Conservation (phyloP, 2,797 vertebrate species). For the Gymnothorax javanicus region DNA sequence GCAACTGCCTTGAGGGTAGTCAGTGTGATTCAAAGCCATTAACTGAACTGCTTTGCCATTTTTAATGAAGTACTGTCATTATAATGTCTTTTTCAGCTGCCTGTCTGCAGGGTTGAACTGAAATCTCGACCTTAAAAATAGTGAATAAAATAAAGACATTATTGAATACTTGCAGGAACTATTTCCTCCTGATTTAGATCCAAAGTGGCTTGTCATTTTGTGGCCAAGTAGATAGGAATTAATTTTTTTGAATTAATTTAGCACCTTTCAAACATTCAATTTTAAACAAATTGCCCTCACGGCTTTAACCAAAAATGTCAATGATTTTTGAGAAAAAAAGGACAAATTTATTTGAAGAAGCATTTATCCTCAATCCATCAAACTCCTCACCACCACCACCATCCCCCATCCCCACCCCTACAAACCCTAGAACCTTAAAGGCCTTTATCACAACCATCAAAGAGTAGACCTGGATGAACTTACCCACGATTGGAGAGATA, state of each 20-base stretch:
- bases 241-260: background rate
- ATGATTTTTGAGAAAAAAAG: background rate
- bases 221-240: background rate
- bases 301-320: background rate
- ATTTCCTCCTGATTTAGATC: background rate
- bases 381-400: background rate
- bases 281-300: background rate
- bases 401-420: background rate
- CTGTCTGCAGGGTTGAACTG: background rate
- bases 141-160: background rate
- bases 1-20: background rate
- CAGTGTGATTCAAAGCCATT: background rate
- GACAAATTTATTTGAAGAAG: background rate
- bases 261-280: background rate
- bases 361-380: background rate
- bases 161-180: background rate
- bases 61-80: background rate
- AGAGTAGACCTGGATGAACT: background rate
- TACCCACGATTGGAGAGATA: background rate
- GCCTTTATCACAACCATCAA: background rate
- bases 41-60: background rate
- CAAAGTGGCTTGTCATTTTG: background rate
- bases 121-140: background rate
- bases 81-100: background rate
- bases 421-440: background rate